These are phyloP conservation scores for Amblyjoppa fuscipennis DNA, from an alignment of 2,888 invertebrate species.

Conservation along the genomic window DNA sequence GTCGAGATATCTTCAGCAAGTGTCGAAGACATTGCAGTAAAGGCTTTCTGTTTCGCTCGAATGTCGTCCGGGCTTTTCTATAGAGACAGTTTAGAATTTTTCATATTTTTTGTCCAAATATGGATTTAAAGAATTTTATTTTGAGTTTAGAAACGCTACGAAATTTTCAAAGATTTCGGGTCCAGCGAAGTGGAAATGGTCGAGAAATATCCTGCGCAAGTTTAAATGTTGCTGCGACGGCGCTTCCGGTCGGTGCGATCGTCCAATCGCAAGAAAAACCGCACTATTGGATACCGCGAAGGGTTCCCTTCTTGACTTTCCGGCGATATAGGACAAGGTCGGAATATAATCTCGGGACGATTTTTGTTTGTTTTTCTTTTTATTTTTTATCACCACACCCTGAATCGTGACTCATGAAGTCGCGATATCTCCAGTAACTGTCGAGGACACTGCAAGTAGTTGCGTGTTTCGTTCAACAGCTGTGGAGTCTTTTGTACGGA, in stretches of 20 bases:
- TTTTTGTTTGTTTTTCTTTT: neutral
- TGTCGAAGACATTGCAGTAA: neutral
- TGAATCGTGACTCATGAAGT: neutral
- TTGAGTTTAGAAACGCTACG: no score
- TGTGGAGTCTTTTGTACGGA: neutral
- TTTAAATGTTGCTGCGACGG: neutral
- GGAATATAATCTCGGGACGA: neutral
- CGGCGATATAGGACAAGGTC: neutral
- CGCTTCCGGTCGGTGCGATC: neutral
- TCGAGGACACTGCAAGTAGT: neutral
- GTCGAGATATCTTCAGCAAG: neutral
- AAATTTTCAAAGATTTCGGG: no score
- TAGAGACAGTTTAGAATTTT: neutral
- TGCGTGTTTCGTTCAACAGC: neutral
- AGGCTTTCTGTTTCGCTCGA: neutral
- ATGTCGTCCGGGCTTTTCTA: neutral
- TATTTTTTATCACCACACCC: neutral
- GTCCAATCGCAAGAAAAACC: neutral
- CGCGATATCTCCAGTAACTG: neutral
- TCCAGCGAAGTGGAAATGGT: neutral
- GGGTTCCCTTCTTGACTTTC: neutral
- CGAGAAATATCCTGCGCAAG: constrained; percentile 13
- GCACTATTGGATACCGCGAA: constrained; percentile 37
- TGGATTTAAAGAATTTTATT: neutral
- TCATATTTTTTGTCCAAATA: neutral